A percentile compares a stretch with the other conserved stretches of the same genome.
phyloP scores from a whole-genome alignment of 1,140 invertebrate genomes.

The Mylabris phalerata region DNA sequence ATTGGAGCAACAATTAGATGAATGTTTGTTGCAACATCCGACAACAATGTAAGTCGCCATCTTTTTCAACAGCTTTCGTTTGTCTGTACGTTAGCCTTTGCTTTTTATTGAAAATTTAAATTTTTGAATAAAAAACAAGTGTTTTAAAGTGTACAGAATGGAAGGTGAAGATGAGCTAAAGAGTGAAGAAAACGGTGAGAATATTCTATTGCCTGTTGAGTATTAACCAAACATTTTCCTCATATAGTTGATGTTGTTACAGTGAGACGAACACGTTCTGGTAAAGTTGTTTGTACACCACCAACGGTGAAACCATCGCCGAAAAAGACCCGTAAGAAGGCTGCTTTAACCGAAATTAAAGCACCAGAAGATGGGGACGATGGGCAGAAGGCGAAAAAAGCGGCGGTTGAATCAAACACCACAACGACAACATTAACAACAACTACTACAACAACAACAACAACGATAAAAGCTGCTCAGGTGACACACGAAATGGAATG shows the following conservation, averaged over 20 bases:
- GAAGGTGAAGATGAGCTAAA: conserved; percentile 5
- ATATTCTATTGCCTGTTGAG: not conserved
- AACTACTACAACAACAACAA: not conserved
- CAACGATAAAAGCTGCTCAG: not conserved
- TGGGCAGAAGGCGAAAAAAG: conserved; percentile 3
- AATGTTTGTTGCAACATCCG: too few relatives aligned
- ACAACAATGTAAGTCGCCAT: too few relatives aligned
- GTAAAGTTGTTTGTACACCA: conserved; percentile 25
- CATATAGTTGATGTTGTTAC: not conserved
- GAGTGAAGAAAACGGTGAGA: conserved; percentile 10
- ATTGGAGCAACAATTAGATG: too few relatives aligned
- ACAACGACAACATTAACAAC: conserved; percentile 1
- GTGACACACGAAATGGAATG: conserved; percentile 7
- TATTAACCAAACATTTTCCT: too few relatives aligned
- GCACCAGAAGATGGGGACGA: conserved; percentile 37
- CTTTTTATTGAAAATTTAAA: too few relatives aligned
- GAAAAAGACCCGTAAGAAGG: conserved; percentile 35
- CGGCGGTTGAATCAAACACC: not conserved
- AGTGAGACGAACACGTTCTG: conserved; percentile 33
- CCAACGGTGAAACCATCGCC: conserved; percentile 15
- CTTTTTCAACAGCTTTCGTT: too few relatives aligned
- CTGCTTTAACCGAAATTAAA: conserved; percentile 37
- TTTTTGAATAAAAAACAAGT: not conserved
- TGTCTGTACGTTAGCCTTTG: too few relatives aligned
- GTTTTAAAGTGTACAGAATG: not conserved